Conservation (phyloP, 2,888 invertebrate species). For the Diplazon laetatorius region DNA sequence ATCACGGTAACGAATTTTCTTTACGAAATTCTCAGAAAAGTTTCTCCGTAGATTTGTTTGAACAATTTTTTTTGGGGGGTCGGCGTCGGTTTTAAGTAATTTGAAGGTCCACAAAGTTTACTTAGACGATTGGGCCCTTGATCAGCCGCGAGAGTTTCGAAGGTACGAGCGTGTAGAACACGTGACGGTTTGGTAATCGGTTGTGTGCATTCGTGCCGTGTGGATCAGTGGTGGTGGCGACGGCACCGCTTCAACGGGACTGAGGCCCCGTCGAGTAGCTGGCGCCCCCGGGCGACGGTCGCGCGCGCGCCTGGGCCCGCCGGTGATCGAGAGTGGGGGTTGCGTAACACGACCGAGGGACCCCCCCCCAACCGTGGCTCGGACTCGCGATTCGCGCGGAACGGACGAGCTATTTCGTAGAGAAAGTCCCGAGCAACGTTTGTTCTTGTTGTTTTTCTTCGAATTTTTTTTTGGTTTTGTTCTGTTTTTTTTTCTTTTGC, state of each 20-base stretch:
- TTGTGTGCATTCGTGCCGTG: neutral
- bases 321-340: conserved; percentile 53
- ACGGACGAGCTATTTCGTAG: conserved; percentile 80
- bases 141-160: conserved; percentile 12
- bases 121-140: conserved; percentile 14
- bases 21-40: no score
- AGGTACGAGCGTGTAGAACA: conserved; percentile 5
- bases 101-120: no score
- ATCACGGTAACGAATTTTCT: no score
- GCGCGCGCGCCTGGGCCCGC: conserved; percentile 25
- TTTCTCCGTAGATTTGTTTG: no score
- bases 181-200: conserved; percentile 32
- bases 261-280: neutral
- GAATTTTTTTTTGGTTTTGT: conserved; percentile 59
- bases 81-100: no score
- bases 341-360: conserved; percentile 14
- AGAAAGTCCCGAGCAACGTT: conserved; percentile 77
- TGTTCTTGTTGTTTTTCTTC: conserved; percentile 48
- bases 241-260: neutral
- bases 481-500: conserved; percentile 63
- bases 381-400: conserved; percentile 59
- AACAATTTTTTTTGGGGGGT: no score
- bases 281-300: conserved; percentile 35
- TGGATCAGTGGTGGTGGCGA: conserved; percentile 32
- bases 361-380: conserved; percentile 5